Conservation (phyloP, 2,888 invertebrate genomes). For the Drosophila testacea region DNA sequence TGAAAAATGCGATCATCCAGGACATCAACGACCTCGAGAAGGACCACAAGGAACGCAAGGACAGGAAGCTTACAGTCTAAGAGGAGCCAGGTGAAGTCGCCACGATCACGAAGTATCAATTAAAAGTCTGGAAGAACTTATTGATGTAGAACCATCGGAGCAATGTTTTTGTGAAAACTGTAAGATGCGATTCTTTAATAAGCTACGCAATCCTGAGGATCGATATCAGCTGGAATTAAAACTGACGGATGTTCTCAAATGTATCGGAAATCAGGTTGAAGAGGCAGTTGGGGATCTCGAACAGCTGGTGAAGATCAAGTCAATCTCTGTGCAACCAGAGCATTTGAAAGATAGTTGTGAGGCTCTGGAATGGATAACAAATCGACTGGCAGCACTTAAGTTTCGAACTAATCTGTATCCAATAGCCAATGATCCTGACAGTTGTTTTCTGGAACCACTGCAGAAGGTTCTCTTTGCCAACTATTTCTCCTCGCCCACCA, state of each 20-base stretch:
- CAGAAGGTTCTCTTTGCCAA: conserved; percentile 52
- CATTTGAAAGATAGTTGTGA: conserved; percentile 8
- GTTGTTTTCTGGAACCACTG: conserved; percentile 19
- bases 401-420: conserved; percentile 27
- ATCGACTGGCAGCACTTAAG: conserved; percentile 30
- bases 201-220: background rate
- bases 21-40: background rate
- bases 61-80: background rate
- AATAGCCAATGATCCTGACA: background rate
- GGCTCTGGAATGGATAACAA: conserved; percentile 41
- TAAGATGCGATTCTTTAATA: background rate
- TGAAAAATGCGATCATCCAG: background rate
- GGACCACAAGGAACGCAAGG: too few relatives aligned
- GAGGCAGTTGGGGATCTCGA: conserved; percentile 21
- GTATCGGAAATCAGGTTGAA: conserved; percentile 14
- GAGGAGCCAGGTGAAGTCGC: background rate
- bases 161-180: conserved; percentile 28
- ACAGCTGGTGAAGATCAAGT: conserved; percentile 19
- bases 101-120: background rate
- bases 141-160: accelerated
- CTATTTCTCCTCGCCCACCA: conserved; percentile 58
- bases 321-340: conserved; percentile 39
- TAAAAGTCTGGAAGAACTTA: background rate
- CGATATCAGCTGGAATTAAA: background rate
- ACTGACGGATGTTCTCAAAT: background rate